A percentile compares a stretch with the other conserved stretches of the same genome.
Evolutionary conservation across 2,888 invertebrate genomes (phyloP).

Genomic region (Sturmia bella): DNA sequence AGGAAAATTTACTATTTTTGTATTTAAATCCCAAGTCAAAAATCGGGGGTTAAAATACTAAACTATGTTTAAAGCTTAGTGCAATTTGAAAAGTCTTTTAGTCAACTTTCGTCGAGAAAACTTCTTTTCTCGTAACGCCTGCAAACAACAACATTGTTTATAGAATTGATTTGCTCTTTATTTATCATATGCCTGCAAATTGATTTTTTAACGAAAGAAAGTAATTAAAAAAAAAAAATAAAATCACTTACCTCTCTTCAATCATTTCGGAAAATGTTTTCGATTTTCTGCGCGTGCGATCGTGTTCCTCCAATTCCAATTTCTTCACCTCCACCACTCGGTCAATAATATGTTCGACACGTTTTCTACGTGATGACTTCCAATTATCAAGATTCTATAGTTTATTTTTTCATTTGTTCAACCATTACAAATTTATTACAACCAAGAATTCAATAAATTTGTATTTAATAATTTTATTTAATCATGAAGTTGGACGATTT

Average conservation of each 20-base stretch:
- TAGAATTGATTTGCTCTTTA: background rate
- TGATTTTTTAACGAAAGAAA: background rate
- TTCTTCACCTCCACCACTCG: slow-evolving; percentile 94
- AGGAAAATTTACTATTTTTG: too few species aligned
- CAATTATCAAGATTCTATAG: slow-evolving; percentile 94
- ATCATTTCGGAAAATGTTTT: slow-evolving; percentile 98
- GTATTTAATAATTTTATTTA: background rate
- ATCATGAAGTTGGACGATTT: slow-evolving; percentile 28
- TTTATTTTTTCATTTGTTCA: slow-evolving; percentile 64
- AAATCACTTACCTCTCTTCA: slow-evolving; percentile 87
- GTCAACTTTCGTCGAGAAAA: too few species aligned
- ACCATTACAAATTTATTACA: slow-evolving; percentile 5
- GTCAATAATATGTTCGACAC: slow-evolving; percentile 94
- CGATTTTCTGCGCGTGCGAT: slow-evolving; percentile 88
- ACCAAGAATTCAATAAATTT: slow-evolving; percentile 4
- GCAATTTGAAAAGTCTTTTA: too few species aligned
- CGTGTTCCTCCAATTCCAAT: slow-evolving; percentile 89
- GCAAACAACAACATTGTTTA: too few species aligned
- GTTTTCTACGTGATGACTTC: slow-evolving; percentile 96
- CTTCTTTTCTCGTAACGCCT: too few species aligned
- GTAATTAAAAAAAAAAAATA: background rate
- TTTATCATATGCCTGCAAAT: background rate
- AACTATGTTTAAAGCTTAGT: too few species aligned
- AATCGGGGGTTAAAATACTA: too few species aligned
- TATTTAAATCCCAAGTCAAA: too few species aligned